Evolutionary conservation across 2,888 invertebrate species (phyloP).

Genomic region (Pristionchus maxplancki): DNA sequence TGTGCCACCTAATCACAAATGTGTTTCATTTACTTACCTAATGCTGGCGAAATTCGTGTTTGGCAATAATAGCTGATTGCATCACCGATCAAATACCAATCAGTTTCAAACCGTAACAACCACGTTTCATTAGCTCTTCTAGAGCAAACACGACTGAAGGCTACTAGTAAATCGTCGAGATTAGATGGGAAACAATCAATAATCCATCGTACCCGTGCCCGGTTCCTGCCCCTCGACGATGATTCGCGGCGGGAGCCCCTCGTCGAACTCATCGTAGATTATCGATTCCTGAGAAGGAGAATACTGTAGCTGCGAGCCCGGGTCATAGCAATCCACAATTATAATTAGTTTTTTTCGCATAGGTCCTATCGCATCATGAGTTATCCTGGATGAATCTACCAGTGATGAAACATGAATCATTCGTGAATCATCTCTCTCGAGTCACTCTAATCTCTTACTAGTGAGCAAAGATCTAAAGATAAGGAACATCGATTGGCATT

Average conservation of each 20-base stretch:
- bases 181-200: background rate
- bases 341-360: background rate
- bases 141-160: background rate
- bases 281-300: background rate
- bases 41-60: no score
- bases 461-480: no score
- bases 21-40: no score
- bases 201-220: constrained; percentile 23
- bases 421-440: background rate
- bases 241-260: constrained; percentile 25
- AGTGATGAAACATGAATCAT: background rate
- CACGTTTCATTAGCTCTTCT: background rate
- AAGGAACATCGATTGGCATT: no score
- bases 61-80: background rate
- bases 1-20: no score
- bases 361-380: background rate
- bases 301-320: background rate
- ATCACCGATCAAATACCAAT: background rate
- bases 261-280: background rate
- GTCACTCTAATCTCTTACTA: no score
- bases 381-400: background rate
- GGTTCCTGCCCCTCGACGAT: constrained; percentile 41
- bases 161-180: background rate
- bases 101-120: background rate
- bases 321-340: background rate